phyloP scores from a whole-genome alignment of 2,113 vertebrate species.

The Aythya baeri region DNA sequence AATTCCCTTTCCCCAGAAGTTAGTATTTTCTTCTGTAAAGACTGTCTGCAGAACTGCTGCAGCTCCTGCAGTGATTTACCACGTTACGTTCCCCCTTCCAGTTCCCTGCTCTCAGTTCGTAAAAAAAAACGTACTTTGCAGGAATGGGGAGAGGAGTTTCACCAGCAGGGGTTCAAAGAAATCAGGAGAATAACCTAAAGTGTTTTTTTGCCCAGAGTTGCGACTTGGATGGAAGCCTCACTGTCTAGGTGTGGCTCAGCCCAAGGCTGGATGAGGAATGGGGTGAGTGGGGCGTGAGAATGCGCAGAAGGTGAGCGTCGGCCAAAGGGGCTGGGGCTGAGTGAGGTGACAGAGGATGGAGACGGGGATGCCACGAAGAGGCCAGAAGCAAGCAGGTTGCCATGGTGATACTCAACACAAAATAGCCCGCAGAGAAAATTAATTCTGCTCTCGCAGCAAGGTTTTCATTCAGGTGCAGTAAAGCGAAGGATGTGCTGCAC shows the following conservation, averaged over 20 bases:
- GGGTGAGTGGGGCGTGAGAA: neutral
- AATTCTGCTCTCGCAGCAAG: neutral
- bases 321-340: conserved; percentile 9
- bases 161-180: neutral
- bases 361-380: neutral
- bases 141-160: neutral
- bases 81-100: neutral
- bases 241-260: conserved; percentile 15
- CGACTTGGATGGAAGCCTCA: neutral
- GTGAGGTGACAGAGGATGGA: neutral
- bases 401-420: neutral
- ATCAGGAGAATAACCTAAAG: neutral
- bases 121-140: neutral
- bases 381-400: neutral
- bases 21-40: neutral
- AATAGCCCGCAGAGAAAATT: neutral
- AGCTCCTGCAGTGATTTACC: neutral
- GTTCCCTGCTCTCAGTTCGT: neutral
- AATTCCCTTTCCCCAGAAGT: neutral
- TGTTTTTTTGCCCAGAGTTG: neutral
- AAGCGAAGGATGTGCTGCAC: neutral
- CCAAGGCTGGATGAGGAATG: neutral
- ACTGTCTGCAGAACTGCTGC: neutral
- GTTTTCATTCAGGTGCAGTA: neutral
- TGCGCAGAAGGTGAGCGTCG: neutral